Evolutionary conservation across 2,113 vertebrate genomes (phyloP).

Genomic region (Chloroceryle aenea): DNA sequence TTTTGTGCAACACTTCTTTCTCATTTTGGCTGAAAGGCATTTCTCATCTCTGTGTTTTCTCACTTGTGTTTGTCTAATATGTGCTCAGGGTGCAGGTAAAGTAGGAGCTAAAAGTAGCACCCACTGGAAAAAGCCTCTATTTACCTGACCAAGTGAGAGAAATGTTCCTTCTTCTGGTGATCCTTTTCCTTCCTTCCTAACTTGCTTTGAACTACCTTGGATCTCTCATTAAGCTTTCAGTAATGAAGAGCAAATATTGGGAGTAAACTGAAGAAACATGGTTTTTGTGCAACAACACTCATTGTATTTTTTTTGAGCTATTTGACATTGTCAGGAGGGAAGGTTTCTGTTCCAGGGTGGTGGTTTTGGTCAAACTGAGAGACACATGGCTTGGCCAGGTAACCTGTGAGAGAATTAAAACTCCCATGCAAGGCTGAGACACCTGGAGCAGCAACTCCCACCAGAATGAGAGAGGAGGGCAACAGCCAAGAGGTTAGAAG

Average conservation of each 20-base stretch:
- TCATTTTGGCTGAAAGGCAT: conserved; percentile 30
- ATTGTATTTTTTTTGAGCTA: not conserved
- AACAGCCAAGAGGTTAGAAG: not conserved
- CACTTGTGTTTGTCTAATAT: not conserved
- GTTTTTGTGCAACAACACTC: not conserved
- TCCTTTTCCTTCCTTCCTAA: not conserved
- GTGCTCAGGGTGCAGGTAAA: not conserved
- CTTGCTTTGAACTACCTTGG: not conserved
- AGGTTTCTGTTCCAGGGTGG: not conserved
- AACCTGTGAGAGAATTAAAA: not conserved
- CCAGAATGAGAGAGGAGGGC: not conserved
- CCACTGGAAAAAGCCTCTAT: not conserved
- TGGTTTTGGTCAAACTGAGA: not conserved
- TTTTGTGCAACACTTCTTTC: not conserved
- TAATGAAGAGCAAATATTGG: not conserved
- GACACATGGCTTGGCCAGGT: fast-evolving
- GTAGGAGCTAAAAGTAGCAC: not conserved
- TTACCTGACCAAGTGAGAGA: not conserved
- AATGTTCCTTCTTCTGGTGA: not conserved
- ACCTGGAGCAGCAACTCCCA: not conserved
- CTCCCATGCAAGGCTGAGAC: not conserved
- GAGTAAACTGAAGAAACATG: not conserved
- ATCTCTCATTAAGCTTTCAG: not conserved
- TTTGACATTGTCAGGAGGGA: not conserved
- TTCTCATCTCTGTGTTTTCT: not conserved